These are phyloP conservation scores for Palythoa grandis DNA, from an alignment of 92 coral and sea anemone species.

Conservation along the genomic window DNA sequence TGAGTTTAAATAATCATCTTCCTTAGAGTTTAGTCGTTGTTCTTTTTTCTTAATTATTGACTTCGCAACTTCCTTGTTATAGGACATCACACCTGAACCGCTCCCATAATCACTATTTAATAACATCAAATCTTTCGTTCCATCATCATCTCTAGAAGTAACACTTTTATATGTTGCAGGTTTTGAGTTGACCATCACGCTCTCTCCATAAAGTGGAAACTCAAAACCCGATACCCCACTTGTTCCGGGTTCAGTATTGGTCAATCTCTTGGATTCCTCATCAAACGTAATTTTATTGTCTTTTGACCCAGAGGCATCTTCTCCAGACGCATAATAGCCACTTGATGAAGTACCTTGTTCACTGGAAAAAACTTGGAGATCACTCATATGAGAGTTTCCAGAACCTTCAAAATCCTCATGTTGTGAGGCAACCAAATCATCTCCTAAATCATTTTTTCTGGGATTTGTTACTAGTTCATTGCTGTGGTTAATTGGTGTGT, in stretches of 20 bases:
- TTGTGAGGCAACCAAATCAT: constrained; percentile 16
- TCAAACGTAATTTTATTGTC: not conserved
- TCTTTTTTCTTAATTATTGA: not conserved
- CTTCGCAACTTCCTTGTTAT: not conserved
- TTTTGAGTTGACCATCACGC: not conserved
- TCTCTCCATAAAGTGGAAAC: constrained; percentile 17
- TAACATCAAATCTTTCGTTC: not conserved
- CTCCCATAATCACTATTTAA: not conserved
- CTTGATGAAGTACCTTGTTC: not conserved
- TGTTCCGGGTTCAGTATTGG: not conserved
- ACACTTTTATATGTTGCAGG: not conserved
- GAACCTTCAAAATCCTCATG: constrained; percentile 3
- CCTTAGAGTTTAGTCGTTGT: not conserved
- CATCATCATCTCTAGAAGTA: not conserved
- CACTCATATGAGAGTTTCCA: not conserved
- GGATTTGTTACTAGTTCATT: not conserved
- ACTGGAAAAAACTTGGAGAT: not conserved
- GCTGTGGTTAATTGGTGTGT: not conserved
- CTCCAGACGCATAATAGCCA: not conserved
- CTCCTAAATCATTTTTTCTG: not conserved
- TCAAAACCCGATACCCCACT: constrained; percentile 21
- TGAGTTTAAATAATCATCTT: not conserved
- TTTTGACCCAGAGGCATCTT: constrained; percentile 17
- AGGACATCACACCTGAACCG: not conserved
- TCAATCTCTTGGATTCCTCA: not conserved